Conservation (phyloP, 2,113 vertebrate species). For the Turnix velox region DNA sequence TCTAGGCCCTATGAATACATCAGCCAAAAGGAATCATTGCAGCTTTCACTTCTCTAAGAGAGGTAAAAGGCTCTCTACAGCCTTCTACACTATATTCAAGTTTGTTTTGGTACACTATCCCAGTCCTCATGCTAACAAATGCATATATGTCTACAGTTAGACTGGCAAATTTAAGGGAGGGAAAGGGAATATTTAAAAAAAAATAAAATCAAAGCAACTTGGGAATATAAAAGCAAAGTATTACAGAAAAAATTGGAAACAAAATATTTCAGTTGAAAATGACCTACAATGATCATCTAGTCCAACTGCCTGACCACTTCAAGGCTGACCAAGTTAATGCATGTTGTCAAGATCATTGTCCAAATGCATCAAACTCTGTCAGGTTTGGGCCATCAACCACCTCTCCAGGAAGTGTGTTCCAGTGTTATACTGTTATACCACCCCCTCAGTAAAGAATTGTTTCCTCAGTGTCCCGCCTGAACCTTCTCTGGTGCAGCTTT, state of each 20-base stretch:
- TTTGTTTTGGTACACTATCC: background rate
- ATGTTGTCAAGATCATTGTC: background rate
- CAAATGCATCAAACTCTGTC: background rate
- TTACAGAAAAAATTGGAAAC: background rate
- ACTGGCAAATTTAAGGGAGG: background rate
- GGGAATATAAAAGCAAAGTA: background rate
- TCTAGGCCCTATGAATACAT: background rate
- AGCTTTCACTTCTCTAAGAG: background rate
- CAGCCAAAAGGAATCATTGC: background rate
- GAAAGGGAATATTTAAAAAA: background rate
- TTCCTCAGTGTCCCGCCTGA: background rate
- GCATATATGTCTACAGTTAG: background rate
- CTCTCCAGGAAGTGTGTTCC: background rate
- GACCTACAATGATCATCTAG: background rate
- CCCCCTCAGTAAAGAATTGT: background rate
- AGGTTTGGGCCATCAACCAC: background rate
- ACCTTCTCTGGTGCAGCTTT: background rate
- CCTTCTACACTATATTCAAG: background rate
- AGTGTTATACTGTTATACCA: background rate
- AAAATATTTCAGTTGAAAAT: background rate
- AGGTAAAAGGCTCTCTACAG: too few relatives aligned
- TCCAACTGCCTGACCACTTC: background rate
- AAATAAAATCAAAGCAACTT: background rate
- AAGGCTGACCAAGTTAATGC: background rate
- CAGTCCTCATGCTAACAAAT: background rate